phyloP scores from a whole-genome alignment of 2,113 vertebrate genomes.

The Trematocara stigmaticum region DNA sequence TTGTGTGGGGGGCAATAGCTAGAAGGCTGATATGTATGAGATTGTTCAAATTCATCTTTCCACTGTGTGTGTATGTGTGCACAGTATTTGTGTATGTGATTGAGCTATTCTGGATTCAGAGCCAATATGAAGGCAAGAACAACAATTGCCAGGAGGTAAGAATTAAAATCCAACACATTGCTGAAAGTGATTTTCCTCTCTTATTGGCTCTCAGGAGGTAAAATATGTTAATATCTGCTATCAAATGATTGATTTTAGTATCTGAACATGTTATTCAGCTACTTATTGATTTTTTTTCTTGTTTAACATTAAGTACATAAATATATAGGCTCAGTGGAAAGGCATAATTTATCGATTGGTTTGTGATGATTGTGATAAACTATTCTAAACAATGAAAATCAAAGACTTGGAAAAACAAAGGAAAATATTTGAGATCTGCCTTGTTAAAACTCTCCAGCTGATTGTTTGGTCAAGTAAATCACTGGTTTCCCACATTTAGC shows the following conservation, averaged over 20 bases:
- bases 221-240: constrained; percentile 1
- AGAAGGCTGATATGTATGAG: background rate
- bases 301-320: background rate
- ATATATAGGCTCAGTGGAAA: background rate
- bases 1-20: background rate
- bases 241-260: constrained; percentile 33
- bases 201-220: background rate
- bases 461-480: background rate
- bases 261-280: background rate
- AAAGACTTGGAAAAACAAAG: background rate
- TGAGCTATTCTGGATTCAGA: background rate
- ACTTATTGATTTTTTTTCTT: background rate
- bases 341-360: background rate
- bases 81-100: background rate
- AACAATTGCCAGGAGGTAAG: constrained; percentile 1
- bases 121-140: background rate
- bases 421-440: background rate
- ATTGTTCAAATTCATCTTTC: constrained; percentile 20
- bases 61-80: background rate
- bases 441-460: background rate
- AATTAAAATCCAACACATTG: constrained; percentile 21
- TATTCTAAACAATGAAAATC: background rate
- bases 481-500: background rate
- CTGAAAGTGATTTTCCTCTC: constrained; percentile 18
- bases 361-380: constrained; percentile 25